Conservation (phyloP, 2,113 vertebrate species). For the Acanthisitta chloris region DNA sequence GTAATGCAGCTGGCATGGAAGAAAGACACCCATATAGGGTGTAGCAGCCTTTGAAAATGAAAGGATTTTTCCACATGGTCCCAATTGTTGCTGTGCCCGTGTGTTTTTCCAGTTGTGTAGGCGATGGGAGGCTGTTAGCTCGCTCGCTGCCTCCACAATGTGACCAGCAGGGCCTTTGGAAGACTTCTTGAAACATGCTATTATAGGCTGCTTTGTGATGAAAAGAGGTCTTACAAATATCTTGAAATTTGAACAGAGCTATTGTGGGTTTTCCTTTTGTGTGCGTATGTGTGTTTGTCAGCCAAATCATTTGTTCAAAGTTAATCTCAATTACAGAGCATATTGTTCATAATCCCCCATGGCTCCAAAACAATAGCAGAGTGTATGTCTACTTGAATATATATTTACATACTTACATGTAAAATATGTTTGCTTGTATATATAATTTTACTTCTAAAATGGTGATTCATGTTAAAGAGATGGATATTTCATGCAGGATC, state of each 20-base stretch:
- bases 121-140: constrained; percentile 71
- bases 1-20: background rate
- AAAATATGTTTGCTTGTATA: constrained; percentile 14
- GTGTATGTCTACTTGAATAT: constrained; percentile 13
- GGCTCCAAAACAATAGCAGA: constrained; percentile 40
- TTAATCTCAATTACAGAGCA: constrained; percentile 64
- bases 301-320: constrained; percentile 58
- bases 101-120: constrained; percentile 6
- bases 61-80: background rate
- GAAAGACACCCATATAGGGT: background rate
- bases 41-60: background rate
- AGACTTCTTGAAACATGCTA: constrained; percentile 24
- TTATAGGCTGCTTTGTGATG: constrained; percentile 35
- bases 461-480: background rate
- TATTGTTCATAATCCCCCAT: constrained; percentile 56
- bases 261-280: constrained; percentile 27
- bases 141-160: constrained; percentile 74
- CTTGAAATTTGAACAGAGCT: constrained; percentile 42
- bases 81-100: background rate
- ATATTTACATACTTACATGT: constrained; percentile 39
- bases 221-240: constrained; percentile 51
- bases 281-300: constrained; percentile 6
- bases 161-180: constrained; percentile 64
- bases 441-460: constrained; percentile 26
- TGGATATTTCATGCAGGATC: constrained; percentile 4